Evolutionary conservation across 2,797 vertebrate species (phyloP).

Genomic region (Anniella stebbinsi): DNA sequence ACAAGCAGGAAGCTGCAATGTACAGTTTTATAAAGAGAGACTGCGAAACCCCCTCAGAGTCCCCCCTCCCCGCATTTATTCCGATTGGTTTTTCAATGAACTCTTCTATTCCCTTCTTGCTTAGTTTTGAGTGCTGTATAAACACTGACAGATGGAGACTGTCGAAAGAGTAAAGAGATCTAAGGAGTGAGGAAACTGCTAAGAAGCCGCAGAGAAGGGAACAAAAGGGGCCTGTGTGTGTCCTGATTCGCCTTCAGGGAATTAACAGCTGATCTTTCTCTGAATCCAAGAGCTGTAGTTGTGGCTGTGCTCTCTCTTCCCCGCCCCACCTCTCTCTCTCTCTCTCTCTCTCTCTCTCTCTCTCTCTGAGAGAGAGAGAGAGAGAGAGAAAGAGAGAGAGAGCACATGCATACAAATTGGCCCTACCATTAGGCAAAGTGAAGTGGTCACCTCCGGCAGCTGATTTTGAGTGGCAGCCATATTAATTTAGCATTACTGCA

Average conservation of each 20-base stretch:
- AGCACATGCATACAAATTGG: neutral
- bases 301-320: neutral
- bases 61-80: neutral
- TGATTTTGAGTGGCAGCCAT: neutral
- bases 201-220: conserved; percentile 21
- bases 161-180: conserved; percentile 37
- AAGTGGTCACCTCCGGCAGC: neutral
- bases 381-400: neutral
- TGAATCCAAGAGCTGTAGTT: conserved; percentile 1
- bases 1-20: neutral
- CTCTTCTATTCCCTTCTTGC: conserved; percentile 6
- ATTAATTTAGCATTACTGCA: neutral
- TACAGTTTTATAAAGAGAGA: neutral
- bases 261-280: conserved; percentile 28
- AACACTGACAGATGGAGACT: conserved; percentile 26
- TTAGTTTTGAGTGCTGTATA: conserved; percentile 30
- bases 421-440: neutral
- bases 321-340: no score
- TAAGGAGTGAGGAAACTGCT: conserved; percentile 32
- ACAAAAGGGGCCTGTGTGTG: conserved; percentile 24
- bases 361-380: neutral
- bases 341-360: no score
- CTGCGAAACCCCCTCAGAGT: neutral
- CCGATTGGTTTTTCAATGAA: conserved; percentile 17
- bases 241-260: conserved; percentile 36